Conservation (phyloP, 1,140 invertebrate species). For the Drosophila lini region DNA sequence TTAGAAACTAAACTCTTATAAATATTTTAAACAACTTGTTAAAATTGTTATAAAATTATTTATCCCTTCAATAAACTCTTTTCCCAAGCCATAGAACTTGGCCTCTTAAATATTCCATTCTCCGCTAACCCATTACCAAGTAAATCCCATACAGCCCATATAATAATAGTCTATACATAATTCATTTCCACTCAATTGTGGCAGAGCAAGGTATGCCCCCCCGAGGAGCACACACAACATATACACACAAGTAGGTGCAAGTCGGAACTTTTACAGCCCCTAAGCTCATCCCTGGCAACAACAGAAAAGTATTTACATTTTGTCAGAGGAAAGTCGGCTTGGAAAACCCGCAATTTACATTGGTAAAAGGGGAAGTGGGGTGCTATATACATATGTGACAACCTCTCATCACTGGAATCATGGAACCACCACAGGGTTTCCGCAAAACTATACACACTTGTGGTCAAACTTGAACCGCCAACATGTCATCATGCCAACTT, state of each 20-base stretch:
- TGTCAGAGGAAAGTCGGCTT: constrained; percentile 48
- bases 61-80: not conserved
- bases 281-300: constrained; percentile 51
- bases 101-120: constrained; percentile 3
- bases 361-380: not conserved
- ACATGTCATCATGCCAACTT: constrained; percentile 31
- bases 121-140: constrained; percentile 16
- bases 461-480: not conserved
- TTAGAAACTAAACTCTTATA: not conserved
- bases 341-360: constrained; percentile 60
- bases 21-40: not conserved
- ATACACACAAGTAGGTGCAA: constrained; percentile 5
- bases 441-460: constrained; percentile 51
- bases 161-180: constrained; percentile 42
- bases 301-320: constrained; percentile 63
- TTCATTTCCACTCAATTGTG: constrained; percentile 36
- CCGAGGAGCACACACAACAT: not conserved
- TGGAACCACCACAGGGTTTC: constrained; percentile 38
- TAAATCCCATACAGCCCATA: constrained; percentile 15
- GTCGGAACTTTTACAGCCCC: constrained; percentile 48
- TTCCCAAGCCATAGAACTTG: constrained; percentile 1
- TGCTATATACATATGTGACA: not conserved
- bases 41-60: not conserved
- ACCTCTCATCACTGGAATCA: constrained; percentile 5
- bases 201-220: constrained; percentile 9